Percentiles rank a stretch among this genome's conserved stretches.
Evolutionary conservation across 2,888 invertebrate species (phyloP).

Genomic region (Eupsilia transversa): DNA sequence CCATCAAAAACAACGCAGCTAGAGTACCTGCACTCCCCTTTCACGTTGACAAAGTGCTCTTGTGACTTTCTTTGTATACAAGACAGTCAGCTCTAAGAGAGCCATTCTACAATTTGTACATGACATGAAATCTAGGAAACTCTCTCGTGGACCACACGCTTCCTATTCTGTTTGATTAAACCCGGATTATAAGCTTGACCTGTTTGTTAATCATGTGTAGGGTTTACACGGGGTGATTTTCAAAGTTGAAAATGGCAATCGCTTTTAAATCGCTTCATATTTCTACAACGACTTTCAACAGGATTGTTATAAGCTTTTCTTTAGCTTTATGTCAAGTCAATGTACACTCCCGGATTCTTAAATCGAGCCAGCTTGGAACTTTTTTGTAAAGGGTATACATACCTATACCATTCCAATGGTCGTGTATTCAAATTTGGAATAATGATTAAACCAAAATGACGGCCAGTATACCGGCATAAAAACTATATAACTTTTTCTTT

Average conservation of each 20-base stretch:
- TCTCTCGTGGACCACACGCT: not conserved
- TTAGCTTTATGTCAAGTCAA: not conserved
- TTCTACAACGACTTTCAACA: not conserved
- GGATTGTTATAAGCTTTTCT: not conserved
- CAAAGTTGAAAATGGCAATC: not conserved
- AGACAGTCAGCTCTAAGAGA: not conserved
- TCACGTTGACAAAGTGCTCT: not conserved
- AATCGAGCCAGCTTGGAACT: not conserved
- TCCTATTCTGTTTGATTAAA: not conserved
- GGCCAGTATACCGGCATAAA: not conserved
- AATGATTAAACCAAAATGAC: not conserved
- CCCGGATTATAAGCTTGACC: not conserved
- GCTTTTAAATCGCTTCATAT: not conserved
- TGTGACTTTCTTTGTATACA: not conserved
- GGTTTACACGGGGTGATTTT: not conserved
- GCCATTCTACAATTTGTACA: not conserved
- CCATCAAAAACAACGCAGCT: not conserved
- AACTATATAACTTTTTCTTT: not conserved
- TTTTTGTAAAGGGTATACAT: not conserved
- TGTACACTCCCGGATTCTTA: too few relatives aligned
- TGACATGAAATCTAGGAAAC: not conserved
- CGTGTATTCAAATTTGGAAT: not conserved
- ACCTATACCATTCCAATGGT: too few relatives aligned
- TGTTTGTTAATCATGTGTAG: slow-evolving; percentile 1
- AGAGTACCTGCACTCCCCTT: too few relatives aligned